Evolutionary conservation across 2,888 invertebrate genomes (phyloP).

Genomic region (Hydroisotoma schaefferi): DNA sequence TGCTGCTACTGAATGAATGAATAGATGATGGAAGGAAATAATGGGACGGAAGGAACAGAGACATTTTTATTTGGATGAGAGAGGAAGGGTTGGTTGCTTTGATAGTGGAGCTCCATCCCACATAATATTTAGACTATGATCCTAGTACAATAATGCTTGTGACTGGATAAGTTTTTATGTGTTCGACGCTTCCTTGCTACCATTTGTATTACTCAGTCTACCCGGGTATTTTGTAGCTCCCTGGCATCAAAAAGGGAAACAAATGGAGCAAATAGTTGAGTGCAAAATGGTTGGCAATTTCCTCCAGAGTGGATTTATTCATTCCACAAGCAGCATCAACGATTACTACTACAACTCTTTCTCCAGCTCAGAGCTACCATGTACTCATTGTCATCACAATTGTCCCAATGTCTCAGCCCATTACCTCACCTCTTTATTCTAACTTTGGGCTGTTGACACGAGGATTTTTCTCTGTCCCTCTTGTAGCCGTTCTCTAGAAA

Average conservation of each 20-base stretch:
- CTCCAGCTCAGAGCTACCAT: too few species aligned
- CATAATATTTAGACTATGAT: not conserved
- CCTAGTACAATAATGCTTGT: not conserved
- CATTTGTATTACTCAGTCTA: too few species aligned
- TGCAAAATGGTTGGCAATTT: slow-evolving; percentile 42
- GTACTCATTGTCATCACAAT: slow-evolving; percentile 21
- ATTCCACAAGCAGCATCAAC: not conserved
- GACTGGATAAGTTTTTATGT: not conserved
- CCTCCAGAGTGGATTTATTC: slow-evolving; percentile 23
- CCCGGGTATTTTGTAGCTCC: not conserved
- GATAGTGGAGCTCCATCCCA: slow-evolving; percentile 2
- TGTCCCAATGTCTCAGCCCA: slow-evolving; percentile 35
- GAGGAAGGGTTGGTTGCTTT: slow-evolving; percentile 9
- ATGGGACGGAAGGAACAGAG: slow-evolving; percentile 19
- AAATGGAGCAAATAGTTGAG: slow-evolving; percentile 26
- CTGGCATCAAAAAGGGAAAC: slow-evolving; percentile 20
- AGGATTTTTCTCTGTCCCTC: slow-evolving; percentile 40
- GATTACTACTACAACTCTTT: slow-evolving; percentile 21
- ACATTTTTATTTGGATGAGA: slow-evolving; percentile 21
- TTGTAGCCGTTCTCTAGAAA: slow-evolving; percentile 3
- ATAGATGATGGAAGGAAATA: slow-evolving; percentile 19
- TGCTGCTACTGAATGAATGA: too few species aligned
- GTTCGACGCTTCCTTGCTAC: not conserved
- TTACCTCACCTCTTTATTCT: slow-evolving; percentile 36
- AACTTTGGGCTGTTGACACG: slow-evolving; percentile 26